Evolutionary conservation across 2,888 invertebrate genomes (phyloP), one percentile per base, ranked within the genome.

Genomic region (Chironomus riparius): DNA sequence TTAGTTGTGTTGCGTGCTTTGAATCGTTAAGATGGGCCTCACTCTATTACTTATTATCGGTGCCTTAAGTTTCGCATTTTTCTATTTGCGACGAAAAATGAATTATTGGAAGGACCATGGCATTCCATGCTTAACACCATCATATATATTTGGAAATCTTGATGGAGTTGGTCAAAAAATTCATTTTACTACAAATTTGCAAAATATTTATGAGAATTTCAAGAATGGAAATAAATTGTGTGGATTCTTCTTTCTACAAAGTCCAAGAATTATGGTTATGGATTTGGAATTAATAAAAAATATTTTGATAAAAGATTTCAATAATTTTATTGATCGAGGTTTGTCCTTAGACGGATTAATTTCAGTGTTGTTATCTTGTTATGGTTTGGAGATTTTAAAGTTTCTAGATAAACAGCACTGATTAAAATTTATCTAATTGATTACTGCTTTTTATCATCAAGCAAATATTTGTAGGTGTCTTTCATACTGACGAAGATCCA

Each of bases 221-320:
- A 76, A 76, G 50, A 48, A 65, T 7, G 15, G 50, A 47, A 18
- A 71, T 71, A 62, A 70, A 18, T 18, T 71, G 47, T 70, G 65
- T 48, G 76, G 76, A n/a, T 71, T 76, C 28, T 76, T 71, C 48
- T 48, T 47, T 2, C 13, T 76, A 18, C 62, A 21, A 18, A 10
- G 48, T 28, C 76, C 76, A 18, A 38, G 62, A 13, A 15, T 76
- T 3, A 18, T 76, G n/a, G 10, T 69, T 2, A 62, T 68, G 21
- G 76, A 76, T 68, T 71, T 76, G 48, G 71, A 71, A 6, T 48
- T 76, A 13, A 71, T 76, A 22, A 70, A 71, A 48, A 71, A 71
- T 71, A 28, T 76, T n/a, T 21, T 76, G 6, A 65, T 76, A 10
- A 76, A 76, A 68, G 76, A 76, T 71, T 76, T 76, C 48, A 22